Conservation (phyloP, 2,888 invertebrate genomes). For the Chirona hameri region DNA sequence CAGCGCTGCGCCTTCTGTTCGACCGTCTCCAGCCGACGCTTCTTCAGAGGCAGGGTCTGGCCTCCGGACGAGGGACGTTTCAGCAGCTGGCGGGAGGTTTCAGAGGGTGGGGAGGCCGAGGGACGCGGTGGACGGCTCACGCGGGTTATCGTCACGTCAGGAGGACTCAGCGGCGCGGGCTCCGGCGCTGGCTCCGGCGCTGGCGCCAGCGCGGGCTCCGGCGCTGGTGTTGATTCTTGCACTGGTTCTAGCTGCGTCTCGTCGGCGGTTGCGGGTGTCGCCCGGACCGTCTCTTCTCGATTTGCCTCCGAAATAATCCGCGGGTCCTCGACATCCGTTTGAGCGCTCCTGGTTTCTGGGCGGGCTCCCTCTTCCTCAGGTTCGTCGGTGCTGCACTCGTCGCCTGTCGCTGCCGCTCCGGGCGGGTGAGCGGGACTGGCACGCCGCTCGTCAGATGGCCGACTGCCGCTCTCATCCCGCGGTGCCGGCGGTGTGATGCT, state of each 20-base stretch:
- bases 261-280: too few relatives aligned
- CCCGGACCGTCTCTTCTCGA: too few relatives aligned
- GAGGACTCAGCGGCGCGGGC: neutral
- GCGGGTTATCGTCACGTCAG: neutral
- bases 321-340: neutral
- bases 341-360: too few relatives aligned
- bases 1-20: neutral
- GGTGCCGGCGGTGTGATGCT: neutral
- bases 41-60: slow-evolving; percentile 8
- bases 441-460: neutral
- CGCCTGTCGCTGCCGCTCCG: neutral
- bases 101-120: neutral
- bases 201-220: neutral
- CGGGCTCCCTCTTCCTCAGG: neutral
- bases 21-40: neutral
- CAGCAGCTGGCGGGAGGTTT: neutral
- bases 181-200: neutral
- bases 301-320: too few relatives aligned
- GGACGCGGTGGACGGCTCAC: neutral
- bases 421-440: too few relatives aligned
- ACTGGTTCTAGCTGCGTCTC: neutral
- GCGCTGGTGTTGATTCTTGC: neutral
- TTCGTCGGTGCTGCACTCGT: too few relatives aligned
- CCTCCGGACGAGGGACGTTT: neutral
- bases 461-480: neutral